Conservation (phyloP, 2,888 invertebrate genomes). For the Cryptocephalus primarius region DNA sequence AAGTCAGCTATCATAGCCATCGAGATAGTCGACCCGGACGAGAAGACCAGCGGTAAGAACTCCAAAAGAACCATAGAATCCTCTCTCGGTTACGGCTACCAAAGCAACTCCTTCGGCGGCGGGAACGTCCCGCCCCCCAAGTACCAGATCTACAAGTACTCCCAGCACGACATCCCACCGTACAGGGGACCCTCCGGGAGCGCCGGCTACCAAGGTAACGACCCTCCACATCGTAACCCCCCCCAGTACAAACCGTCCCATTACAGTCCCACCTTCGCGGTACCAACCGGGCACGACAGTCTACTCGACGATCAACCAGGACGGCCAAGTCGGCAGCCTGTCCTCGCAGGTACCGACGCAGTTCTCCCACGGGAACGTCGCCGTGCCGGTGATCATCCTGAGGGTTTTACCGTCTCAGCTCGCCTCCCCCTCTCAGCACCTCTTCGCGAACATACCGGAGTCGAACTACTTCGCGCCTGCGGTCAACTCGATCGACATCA, state of each 20-base stretch:
- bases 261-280: conserved; percentile 1
- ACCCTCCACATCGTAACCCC: no score
- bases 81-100: conserved; percentile 58
- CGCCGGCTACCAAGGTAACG: no score
- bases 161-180: conserved; percentile 52
- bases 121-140: conserved; percentile 37
- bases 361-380: conserved; percentile 30
- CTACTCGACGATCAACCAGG: conserved; percentile 28
- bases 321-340: conserved; percentile 41
- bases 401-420: conserved; percentile 48
- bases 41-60: conserved; percentile 32
- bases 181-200: conserved; percentile 11
- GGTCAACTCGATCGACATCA: conserved; percentile 45
- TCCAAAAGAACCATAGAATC: conserved; percentile 63
- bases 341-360: conserved; percentile 40
- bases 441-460: conserved; percentile 46
- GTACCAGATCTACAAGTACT: conserved; percentile 59
- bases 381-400: conserved; percentile 47
- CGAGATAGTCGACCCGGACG: conserved; percentile 47
- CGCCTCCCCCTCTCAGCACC: conserved; percentile 40
- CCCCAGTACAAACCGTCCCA: background rate
- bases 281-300: conserved; percentile 30
- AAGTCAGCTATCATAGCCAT: conserved; percentile 47
- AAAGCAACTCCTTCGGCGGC: conserved; percentile 34
- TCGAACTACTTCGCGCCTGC: conserved; percentile 44